Evolutionary conservation across 2,797 vertebrate species (phyloP).

Genomic region (Hylomyscus alleni): DNA sequence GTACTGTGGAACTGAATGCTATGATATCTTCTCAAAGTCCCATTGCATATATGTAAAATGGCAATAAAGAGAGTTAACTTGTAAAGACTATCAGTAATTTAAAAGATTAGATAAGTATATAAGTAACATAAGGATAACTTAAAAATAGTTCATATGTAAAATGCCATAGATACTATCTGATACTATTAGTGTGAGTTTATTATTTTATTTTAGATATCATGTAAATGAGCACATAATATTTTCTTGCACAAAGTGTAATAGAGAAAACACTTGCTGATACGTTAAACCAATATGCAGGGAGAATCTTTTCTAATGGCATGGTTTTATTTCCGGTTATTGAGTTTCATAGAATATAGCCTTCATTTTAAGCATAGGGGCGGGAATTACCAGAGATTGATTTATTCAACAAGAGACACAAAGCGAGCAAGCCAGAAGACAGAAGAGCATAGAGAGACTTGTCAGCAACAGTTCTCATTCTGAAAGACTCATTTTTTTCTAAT

Average conservation of each 20-base stretch:
- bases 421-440: constrained; percentile 78
- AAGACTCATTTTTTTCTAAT: constrained; percentile 86
- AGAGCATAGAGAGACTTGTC: constrained; percentile 85
- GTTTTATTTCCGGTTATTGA: constrained; percentile 77
- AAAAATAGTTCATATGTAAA: background rate
- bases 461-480: constrained; percentile 82
- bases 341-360: constrained; percentile 81
- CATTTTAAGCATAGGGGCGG: constrained; percentile 73
- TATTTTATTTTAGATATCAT: background rate
- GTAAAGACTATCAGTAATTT: background rate
- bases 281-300: constrained; percentile 59
- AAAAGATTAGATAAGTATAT: background rate
- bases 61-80: background rate
- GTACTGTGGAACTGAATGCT: background rate
- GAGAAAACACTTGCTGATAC: constrained; percentile 43
- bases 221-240: background rate
- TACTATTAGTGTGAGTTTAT: background rate
- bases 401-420: constrained; percentile 83
- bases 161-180: background rate
- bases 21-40: background rate
- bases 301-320: constrained; percentile 39
- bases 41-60: constrained; percentile 14
- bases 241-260: background rate
- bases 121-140: background rate
- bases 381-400: constrained; percentile 81